phyloP scores from a whole-genome alignment of 2,888 invertebrate species.

The Resseliella maxima region DNA sequence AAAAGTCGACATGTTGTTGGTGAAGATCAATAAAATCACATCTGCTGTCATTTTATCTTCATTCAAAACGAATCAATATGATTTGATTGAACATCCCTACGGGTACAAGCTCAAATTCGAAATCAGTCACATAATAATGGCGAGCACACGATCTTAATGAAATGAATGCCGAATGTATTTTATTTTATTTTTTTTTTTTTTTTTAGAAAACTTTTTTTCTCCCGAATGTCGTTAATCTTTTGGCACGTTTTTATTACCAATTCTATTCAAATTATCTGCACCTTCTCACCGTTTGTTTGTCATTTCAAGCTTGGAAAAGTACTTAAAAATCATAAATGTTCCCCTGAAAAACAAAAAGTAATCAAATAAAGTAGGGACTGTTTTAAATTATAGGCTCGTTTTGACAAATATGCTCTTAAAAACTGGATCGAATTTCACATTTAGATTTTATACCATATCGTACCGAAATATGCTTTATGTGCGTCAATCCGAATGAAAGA shows the following conservation, averaged over 20 bases:
- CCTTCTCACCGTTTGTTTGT: slow-evolving; percentile 15
- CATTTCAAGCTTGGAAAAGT: not conserved
- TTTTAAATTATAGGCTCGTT: not conserved
- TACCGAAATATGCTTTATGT: not conserved
- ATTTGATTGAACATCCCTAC: not conserved
- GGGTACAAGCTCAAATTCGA: not conserved
- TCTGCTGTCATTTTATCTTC: not conserved
- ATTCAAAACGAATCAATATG: slow-evolving; percentile 15
- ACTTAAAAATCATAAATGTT: slow-evolving; percentile 21
- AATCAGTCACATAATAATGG: not conserved
- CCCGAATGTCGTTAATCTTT: slow-evolving; percentile 6
- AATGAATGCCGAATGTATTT: slow-evolving; percentile 37
- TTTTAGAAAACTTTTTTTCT: too few relatives aligned
- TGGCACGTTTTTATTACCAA: slow-evolving; percentile 48
- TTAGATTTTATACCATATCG: not conserved
- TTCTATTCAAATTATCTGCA: slow-evolving; percentile 43
- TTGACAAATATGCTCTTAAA: not conserved
- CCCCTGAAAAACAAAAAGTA: not conserved
- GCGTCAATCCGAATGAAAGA: not conserved
- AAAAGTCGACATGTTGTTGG: not conserved
- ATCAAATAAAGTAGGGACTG: slow-evolving; percentile 45
- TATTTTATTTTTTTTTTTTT: not conserved
- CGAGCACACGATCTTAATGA: not conserved
- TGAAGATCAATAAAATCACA: slow-evolving; percentile 8
- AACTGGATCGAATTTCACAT: not conserved